phyloP scores from a whole-genome alignment of 2,113 vertebrate genomes.

The Leptodactylus fuscus region DNA sequence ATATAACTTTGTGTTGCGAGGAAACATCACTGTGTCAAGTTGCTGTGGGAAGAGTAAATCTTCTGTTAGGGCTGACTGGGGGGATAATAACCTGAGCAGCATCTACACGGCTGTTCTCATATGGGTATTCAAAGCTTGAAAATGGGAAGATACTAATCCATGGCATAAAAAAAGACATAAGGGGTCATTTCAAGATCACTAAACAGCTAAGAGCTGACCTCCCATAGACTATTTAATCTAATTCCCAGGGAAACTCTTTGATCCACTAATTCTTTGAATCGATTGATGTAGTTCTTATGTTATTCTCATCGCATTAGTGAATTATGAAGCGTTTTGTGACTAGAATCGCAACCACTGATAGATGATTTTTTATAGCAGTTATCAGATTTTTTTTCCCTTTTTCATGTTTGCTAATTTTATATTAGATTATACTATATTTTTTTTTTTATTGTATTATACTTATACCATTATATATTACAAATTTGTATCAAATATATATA shows the following conservation, averaged over 20 bases:
- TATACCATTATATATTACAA: not conserved
- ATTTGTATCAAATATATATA: too few relatives aligned
- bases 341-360: slow-evolving; percentile 45
- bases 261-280: slow-evolving; percentile 55
- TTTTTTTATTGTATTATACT: too few relatives aligned
- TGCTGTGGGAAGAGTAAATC: not conserved
- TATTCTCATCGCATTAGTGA: slow-evolving; percentile 41
- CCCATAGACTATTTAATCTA: slow-evolving; percentile 49
- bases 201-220: slow-evolving; percentile 56
- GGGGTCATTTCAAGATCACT: slow-evolving; percentile 52
- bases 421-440: too few relatives aligned
- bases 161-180: slow-evolving; percentile 37
- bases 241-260: slow-evolving; percentile 51
- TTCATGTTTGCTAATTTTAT: too few relatives aligned
- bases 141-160: slow-evolving; percentile 43
- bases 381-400: slow-evolving; percentile 3
- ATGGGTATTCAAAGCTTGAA: slow-evolving; percentile 26
- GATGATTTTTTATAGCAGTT: not conserved
- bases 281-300: slow-evolving; percentile 48
- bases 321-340: slow-evolving; percentile 46
- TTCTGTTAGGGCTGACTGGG: not conserved
- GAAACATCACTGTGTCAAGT: not conserved
- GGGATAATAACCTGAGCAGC: not conserved
- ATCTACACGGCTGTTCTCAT: slow-evolving; percentile 39
- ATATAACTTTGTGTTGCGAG: not conserved